Evolutionary conservation across 1,140 invertebrate genomes (phyloP), one percentile per base, ranked within the genome.

Genomic region (Calephelis virginiensis): DNA sequence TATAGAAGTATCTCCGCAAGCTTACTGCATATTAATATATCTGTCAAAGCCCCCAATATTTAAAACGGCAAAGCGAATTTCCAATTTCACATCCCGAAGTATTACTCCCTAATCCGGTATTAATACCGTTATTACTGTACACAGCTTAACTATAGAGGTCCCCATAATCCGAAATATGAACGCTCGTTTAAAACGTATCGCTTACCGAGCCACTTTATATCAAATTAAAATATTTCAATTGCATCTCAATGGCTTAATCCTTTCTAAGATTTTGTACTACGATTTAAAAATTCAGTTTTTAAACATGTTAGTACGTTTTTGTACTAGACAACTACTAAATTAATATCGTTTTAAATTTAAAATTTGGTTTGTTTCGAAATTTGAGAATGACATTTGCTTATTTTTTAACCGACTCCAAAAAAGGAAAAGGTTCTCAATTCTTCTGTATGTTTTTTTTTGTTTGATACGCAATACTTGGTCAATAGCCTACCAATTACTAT

Each of bases 71-170:
- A 56, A 68, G 28, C 50, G 28, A 56, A 71, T 65, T 68, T 68
- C 61, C 60, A 69, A 72, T 69, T 64, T 60, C 11, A 14, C 45
- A 10, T 46, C 59, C 48, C 67, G 64, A 71, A 68, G 68, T 48
- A 63, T 68, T 69, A 68, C 50, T 69, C 69, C 63, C 64, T 80
- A 80, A 82, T 79, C 53, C 72, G 70, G 61, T 72, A 73, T 80
- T 76, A 76, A 82, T 74, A 78, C 73, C 73, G 68, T 70, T 75
- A 76, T 81, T 77, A 76, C 50, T 53, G 50, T 28, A 17, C 50
- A 50, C 48, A 53, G 50, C 50, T 53, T 53, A 53, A 53, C 50
- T 53, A 53, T 53, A 28, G 50, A 53, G 50, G 50, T 53, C 17
- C 50, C 50, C 50, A 53, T 53, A 53, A 53, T 53, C 50, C 50